Evolutionary conservation across 2,113 vertebrate species (phyloP), one percentile per base, ranked within the genome.

Genomic region (Spea bombifrons): DNA sequence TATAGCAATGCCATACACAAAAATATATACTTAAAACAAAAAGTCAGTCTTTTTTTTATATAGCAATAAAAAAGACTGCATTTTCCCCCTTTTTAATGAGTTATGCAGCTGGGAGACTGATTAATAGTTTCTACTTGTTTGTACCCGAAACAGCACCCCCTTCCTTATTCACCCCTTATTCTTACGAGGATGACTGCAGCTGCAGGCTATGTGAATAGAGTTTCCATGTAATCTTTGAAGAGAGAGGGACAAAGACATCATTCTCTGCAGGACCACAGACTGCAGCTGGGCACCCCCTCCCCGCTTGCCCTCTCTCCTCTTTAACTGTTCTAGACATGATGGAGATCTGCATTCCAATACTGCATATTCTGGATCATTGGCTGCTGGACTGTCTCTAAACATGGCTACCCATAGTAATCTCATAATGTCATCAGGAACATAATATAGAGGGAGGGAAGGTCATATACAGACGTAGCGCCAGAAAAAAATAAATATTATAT

Each of bases 261-360:
- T 83, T 80, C 66, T 85, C 50, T 84, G 49, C 59, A 1, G 65
- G 75, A 43, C 71, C 16, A 55, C 46, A 83, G 59, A 48, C 76
- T 66, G 69, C 83, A 59, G 8, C 84, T 45, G 66, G 73, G 80
- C 82, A 83, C 84, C 80, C 66, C 76, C 70, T 59, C 63, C 64
- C 47, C 16, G 15, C 53, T 66, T 64, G 50, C 50, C 77, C 77
- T 80, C 70, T 80, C 50, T 73, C 52, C 77, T 45, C 66, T 80
- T 73, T 80, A 63, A 59, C 77, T 67, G 77, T 43, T 67, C 77
- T 71, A 80, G 77, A 80, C 77, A 73, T 80, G 77, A 80, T 73
- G 71, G 77, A 66, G 77, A 80, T 73, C 70, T 73, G 77, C 77
- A 80, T 80, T 80, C 77, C 77, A 80, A 73, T 80, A 73, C 77